These are phyloP conservation scores for Saccopteryx leptura DNA, from an alignment of 2,113 vertebrate genomes.

Conservation along the genomic window DNA sequence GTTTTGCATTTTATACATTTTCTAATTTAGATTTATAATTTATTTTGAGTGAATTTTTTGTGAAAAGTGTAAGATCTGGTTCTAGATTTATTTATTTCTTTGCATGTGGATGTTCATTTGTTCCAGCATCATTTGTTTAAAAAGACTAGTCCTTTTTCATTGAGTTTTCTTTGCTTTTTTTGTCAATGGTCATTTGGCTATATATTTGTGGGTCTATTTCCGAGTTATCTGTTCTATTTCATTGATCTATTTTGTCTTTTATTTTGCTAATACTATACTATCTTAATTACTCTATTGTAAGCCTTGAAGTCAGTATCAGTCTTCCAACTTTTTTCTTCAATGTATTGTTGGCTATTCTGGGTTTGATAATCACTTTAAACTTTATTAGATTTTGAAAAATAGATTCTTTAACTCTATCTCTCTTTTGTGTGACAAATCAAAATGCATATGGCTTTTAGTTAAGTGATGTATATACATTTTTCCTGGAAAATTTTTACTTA, in stretches of 20 bases:
- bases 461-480: background rate
- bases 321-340: background rate
- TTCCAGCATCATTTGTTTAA: background rate
- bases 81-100: background rate
- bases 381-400: background rate
- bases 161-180: background rate
- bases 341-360: background rate
- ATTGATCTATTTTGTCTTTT: background rate
- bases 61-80: background rate
- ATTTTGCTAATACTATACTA: rapidly evolving
- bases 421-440: background rate
- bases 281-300: rapidly evolving
- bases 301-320: background rate
- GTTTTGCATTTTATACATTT: background rate
- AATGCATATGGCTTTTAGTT: background rate
- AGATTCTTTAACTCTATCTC: background rate
- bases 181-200: background rate
- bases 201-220: background rate
- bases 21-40: no score
- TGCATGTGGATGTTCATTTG: background rate
- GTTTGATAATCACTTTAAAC: background rate
- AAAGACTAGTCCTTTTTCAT: background rate
- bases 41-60: background rate
- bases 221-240: rapidly evolving
- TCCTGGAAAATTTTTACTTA: background rate